A percentile compares a stretch with the other conserved stretches of the same genome.
phyloP scores from a whole-genome alignment of 2,797 vertebrate species.

The Gallinago solitaria region DNA sequence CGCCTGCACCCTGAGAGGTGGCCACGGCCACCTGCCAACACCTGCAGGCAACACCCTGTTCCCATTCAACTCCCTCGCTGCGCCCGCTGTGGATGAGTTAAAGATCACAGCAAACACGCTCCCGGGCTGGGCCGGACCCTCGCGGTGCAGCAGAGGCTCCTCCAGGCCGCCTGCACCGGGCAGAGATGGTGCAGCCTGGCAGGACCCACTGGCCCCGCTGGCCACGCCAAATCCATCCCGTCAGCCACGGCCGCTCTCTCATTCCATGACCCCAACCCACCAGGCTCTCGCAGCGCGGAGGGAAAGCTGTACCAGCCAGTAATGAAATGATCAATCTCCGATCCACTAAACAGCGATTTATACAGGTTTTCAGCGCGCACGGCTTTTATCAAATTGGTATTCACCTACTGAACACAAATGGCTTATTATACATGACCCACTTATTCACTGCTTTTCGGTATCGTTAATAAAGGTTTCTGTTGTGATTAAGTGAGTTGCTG shows the following conservation, averaged over 20 bases:
- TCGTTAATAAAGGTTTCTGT: slow-evolving; percentile 78
- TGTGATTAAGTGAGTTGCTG: slow-evolving; percentile 75
- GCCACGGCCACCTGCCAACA: not conserved
- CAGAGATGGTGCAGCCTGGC: not conserved
- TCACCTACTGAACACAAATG: slow-evolving; percentile 78
- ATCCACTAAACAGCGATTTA: slow-evolving; percentile 74
- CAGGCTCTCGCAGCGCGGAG: not conserved
- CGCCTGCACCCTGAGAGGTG: fast-evolving
- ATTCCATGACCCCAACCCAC: not conserved
- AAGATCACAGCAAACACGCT: fast-evolving
- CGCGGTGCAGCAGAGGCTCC: not conserved
- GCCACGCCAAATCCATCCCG: not conserved
- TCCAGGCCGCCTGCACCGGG: not conserved
- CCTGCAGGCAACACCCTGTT: not conserved
- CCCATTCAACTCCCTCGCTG: not conserved
- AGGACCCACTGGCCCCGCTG: not conserved
- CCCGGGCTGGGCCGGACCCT: not conserved
- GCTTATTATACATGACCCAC: slow-evolving; percentile 80
- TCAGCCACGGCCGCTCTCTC: not conserved
- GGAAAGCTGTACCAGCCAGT: slow-evolving; percentile 1
- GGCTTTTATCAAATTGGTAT: slow-evolving; percentile 79
- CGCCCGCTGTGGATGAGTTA: not conserved
- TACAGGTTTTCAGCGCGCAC: slow-evolving; percentile 57
- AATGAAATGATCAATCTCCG: slow-evolving; percentile 66
- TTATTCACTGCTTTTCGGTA: slow-evolving; percentile 69